Percentiles rank a stretch among this genome's conserved stretches.
phyloP scores from a whole-genome alignment of 2,113 vertebrate genomes.

The Phylloscopus trochiloides region DNA sequence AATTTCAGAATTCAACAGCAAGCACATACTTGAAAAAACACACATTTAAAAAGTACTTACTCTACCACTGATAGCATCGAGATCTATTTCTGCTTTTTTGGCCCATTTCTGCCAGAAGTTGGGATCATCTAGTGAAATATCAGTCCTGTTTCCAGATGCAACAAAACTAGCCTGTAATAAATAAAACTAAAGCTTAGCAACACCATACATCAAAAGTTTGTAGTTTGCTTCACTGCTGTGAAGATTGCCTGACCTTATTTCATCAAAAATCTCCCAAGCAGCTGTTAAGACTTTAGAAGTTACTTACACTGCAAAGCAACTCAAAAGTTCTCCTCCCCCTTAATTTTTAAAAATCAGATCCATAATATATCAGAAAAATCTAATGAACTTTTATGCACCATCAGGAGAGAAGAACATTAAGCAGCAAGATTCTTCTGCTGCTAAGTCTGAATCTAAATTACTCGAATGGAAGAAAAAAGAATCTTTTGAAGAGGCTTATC shows the following conservation, averaged over 20 bases:
- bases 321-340: not conserved
- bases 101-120: constrained; percentile 99
- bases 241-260: not conserved
- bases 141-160: constrained; percentile 96
- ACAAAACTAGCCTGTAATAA: constrained; percentile 95
- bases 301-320: not conserved
- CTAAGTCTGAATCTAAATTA: constrained; percentile 12
- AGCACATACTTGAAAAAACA: not conserved
- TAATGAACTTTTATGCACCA: constrained; percentile 19
- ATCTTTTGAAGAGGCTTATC: constrained; percentile 42
- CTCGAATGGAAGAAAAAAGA: constrained; percentile 7
- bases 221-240: not conserved
- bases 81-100: constrained; percentile 97
- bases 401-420: constrained; percentile 11
- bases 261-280: not conserved
- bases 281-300: not conserved
- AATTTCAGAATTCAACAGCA: not conserved
- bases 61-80: constrained; percentile 92
- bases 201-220: not conserved
- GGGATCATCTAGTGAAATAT: constrained; percentile 97
- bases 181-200: constrained; percentile 5
- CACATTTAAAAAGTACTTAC: constrained; percentile 75
- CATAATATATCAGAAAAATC: constrained; percentile 5
- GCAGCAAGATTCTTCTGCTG: constrained; percentile 3
- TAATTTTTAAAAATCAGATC: constrained; percentile 9